Percentiles rank a stretch among this genome's conserved stretches.
These are phyloP conservation scores for Bombus breviceps DNA, from an alignment of 1,140 invertebrate genomes.

Conservation along the genomic window DNA sequence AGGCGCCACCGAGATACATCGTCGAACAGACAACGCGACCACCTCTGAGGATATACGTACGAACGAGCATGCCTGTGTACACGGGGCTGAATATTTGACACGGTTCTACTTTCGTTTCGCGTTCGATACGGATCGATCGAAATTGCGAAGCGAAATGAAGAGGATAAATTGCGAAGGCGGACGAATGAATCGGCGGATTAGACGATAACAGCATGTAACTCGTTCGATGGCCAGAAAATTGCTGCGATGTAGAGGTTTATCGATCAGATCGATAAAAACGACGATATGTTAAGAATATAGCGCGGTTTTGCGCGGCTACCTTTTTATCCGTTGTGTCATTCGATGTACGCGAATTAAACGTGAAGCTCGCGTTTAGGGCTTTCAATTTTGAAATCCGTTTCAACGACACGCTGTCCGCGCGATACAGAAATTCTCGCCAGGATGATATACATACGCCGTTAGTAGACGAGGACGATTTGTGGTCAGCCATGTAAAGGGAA, in stretches of 20 bases:
- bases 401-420: background rate
- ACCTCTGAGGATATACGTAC: conserved; percentile 3
- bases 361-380: background rate
- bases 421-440: conserved; percentile 1
- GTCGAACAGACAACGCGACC: conserved; percentile 12
- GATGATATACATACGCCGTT: background rate
- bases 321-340: background rate
- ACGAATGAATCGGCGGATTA: background rate
- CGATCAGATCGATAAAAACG: background rate
- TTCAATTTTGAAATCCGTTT: conserved; percentile 1
- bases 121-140: background rate
- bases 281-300: background rate
- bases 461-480: conserved; percentile 4
- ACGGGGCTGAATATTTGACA: background rate
- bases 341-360: background rate
- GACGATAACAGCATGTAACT: background rate
- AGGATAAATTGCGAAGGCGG: background rate
- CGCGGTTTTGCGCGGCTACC: background rate
- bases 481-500: conserved; percentile 16
- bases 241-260: too few relatives aligned
- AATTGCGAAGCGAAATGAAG: background rate
- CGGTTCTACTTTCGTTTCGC: background rate
- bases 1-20: conserved; percentile 30
- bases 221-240: background rate
- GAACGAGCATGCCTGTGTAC: background rate